A percentile compares a stretch with the other conserved stretches of the same genome.
Conservation (phyloP, 2,888 invertebrate species). For the Tinea semifulvella region DNA sequence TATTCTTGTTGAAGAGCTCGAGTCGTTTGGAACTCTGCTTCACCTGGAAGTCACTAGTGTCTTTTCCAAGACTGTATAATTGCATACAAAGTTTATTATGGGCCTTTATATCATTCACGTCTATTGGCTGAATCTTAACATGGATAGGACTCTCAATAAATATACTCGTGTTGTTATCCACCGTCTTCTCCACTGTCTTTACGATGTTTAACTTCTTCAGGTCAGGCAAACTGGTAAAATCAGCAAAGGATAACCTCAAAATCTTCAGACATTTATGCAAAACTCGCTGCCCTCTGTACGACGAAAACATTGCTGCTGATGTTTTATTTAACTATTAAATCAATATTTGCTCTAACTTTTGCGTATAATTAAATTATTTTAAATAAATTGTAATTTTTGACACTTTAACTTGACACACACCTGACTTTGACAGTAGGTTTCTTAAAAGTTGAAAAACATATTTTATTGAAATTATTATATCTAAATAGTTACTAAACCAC, state of each 20-base stretch:
- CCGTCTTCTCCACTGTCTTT: conserved; percentile 57
- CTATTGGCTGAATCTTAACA: conserved; percentile 56
- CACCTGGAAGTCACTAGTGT: conserved; percentile 52
- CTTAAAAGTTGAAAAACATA: too few relatives aligned
- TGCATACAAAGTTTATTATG: conserved; percentile 57
- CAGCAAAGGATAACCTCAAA: conserved; percentile 60
- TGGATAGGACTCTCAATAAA: conserved; percentile 62
- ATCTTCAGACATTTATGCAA: conserved; percentile 56
- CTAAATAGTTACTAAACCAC: too few relatives aligned
- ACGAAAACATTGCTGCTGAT: conserved; percentile 38
- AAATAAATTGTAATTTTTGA: not conserved
- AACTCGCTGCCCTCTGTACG: conserved; percentile 37
- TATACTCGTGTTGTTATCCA: conserved; percentile 53
- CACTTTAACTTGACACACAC: conserved; percentile 23
- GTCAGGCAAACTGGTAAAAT: conserved; percentile 51
- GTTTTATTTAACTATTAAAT: not conserved
- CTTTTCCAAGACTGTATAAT: conserved; percentile 53
- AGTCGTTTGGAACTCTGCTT: conserved; percentile 57
- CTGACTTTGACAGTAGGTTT: conserved; percentile 41
- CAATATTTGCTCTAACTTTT: not conserved
- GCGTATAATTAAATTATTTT: conserved; percentile 30
- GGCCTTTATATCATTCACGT: conserved; percentile 48
- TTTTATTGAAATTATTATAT: too few relatives aligned
- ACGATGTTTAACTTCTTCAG: conserved; percentile 52
- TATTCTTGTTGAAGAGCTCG: conserved; percentile 53